Evolutionary conservation across 2,888 invertebrate genomes (phyloP).

Genomic region (Drosophila rubida): DNA sequence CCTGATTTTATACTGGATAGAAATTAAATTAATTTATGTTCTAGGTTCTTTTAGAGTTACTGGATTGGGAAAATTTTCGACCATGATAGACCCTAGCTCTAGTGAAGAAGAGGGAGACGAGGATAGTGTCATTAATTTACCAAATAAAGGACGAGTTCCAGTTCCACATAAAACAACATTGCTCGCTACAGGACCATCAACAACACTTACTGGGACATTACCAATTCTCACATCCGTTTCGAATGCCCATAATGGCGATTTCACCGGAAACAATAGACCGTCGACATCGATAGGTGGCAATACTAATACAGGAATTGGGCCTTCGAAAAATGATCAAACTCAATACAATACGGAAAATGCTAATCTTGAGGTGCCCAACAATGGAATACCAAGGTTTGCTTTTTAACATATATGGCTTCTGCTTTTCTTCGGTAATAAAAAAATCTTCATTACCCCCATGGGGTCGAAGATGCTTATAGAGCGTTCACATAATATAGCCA

Average conservation of each 20-base stretch:
- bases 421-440: too few species aligned
- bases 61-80: neutral
- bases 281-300: slow-evolving; percentile 29
- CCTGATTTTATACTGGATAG: too few species aligned
- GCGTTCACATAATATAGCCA: too few species aligned
- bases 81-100: slow-evolving; percentile 97
- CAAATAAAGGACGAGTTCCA: slow-evolving; percentile 78
- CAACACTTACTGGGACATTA: slow-evolving; percentile 14
- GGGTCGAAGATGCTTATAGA: too few species aligned
- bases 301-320: slow-evolving; percentile 66
- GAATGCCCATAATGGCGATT: slow-evolving; percentile 85
- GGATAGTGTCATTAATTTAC: slow-evolving; percentile 88
- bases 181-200: slow-evolving; percentile 20
- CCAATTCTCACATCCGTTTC: slow-evolving; percentile 29
- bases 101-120: slow-evolving; percentile 98
- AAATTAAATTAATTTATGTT: too few species aligned
- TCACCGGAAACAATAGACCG: slow-evolving; percentile 62
- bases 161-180: slow-evolving; percentile 73
- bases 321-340: slow-evolving; percentile 49
- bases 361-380: slow-evolving; percentile 82
- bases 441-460: too few species aligned
- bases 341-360: slow-evolving; percentile 73
- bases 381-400: slow-evolving; percentile 79
- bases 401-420: too few species aligned
- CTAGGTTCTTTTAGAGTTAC: neutral